These are phyloP conservation scores for Brachionus sp. DNA, from an alignment of 1,140 invertebrate genomes.

Conservation along the genomic window DNA sequence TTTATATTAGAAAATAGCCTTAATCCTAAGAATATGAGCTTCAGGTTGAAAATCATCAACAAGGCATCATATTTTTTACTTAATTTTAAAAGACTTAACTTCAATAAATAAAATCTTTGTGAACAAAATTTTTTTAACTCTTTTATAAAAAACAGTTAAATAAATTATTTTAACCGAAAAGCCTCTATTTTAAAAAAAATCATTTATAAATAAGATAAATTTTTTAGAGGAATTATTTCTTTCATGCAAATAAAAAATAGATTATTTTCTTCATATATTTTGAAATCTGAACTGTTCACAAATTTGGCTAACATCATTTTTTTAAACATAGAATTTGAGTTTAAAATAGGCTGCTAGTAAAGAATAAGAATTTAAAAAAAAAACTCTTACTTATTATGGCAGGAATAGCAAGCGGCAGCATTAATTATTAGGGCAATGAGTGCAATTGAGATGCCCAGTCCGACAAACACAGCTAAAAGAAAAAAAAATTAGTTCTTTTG, in stretches of 20 bases:
- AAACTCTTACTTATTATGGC: constrained; percentile 44
- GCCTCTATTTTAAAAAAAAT: no score
- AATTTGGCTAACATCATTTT: not conserved
- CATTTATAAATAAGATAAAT: no score
- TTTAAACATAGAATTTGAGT: not conserved
- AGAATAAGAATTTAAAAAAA: not conserved
- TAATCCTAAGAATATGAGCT: not conserved
- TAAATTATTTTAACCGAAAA: no score
- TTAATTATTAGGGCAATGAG: constrained; percentile 32
- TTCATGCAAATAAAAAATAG: no score
- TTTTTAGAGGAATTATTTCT: no score
- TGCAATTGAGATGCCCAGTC: constrained; percentile 44
- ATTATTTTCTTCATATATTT: no score
- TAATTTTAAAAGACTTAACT: no score
- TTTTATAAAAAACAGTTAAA: no score
- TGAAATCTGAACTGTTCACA: not conserved
- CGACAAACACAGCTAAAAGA: constrained; percentile 44
- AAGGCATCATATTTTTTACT: no score
- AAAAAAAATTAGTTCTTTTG: not conserved
- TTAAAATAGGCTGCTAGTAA: not conserved
- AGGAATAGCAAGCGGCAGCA: constrained; percentile 43
- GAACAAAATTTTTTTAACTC: no score
- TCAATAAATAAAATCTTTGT: no score
- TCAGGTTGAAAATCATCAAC: not conserved
- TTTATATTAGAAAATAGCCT: not conserved